phyloP scores from a whole-genome alignment of 2,113 vertebrate species.

The Chelonoidis abingdonii region DNA sequence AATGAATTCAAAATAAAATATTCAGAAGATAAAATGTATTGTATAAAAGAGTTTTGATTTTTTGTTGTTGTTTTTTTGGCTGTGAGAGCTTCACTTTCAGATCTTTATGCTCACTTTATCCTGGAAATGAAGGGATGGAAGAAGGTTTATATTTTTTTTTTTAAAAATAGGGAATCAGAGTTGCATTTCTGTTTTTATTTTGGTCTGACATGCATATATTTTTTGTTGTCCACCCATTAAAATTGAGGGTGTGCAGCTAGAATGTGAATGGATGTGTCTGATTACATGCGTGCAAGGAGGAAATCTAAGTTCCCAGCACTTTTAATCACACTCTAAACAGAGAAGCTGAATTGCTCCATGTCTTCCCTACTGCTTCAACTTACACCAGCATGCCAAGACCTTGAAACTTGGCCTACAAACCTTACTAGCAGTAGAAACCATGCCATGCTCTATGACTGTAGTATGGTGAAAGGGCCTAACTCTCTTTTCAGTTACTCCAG shows the following conservation, averaged over 20 bases:
- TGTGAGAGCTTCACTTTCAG: neutral
- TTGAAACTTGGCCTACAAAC: neutral
- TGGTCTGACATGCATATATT: neutral
- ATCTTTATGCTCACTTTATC: neutral
- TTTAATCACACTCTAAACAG: neutral
- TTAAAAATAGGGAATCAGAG: neutral
- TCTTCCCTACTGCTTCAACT: neutral
- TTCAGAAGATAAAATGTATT: neutral
- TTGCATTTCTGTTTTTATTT: neutral
- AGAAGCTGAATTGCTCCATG: neutral
- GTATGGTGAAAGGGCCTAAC: neutral
- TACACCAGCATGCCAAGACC: neutral
- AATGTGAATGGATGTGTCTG: neutral
- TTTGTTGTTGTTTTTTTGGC: neutral
- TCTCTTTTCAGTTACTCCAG: neutral
- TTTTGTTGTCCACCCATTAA: too few species aligned
- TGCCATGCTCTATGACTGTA: fast-evolving
- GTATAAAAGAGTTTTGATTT: neutral
- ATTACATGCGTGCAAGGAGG: neutral
- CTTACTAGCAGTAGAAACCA: neutral
- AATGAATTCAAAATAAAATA: constrained; percentile 19
- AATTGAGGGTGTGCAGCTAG: neutral
- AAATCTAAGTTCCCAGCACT: neutral
- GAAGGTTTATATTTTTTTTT: neutral
- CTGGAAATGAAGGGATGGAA: neutral